phyloP scores from a whole-genome alignment of 2,797 vertebrate genomes.

The Acridotheres tristis region DNA sequence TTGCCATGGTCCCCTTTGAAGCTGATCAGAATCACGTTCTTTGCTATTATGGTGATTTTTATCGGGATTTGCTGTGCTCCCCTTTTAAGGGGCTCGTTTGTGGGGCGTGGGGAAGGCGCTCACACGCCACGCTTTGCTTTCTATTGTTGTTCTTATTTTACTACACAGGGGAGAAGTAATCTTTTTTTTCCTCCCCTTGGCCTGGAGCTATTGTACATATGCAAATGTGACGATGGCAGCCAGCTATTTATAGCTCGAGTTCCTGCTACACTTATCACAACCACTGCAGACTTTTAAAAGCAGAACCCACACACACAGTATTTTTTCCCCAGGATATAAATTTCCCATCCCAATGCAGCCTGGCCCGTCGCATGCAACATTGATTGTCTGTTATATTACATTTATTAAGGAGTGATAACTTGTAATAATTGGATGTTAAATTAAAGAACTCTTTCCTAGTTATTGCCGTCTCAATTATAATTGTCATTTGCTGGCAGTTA shows the following conservation, averaged over 20 bases:
- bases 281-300: constrained; percentile 75
- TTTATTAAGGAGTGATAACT: constrained; percentile 99
- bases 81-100: constrained; percentile 23
- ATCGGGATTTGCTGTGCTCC: constrained; percentile 43
- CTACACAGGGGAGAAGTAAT: constrained; percentile 58
- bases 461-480: constrained; percentile 99
- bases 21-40: constrained; percentile 44
- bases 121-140: constrained; percentile 10
- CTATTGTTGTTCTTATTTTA: constrained; percentile 50
- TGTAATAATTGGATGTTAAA: constrained; percentile 99
- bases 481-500: constrained; percentile 97
- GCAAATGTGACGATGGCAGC: constrained; percentile 78
- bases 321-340: constrained; percentile 81
- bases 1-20: background rate
- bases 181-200: constrained; percentile 66
- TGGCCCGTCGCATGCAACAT: constrained; percentile 93
- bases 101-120: constrained; percentile 23
- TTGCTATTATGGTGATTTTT: constrained; percentile 48
- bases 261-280: constrained; percentile 77
- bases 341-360: constrained; percentile 81
- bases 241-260: constrained; percentile 79
- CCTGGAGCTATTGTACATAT: constrained; percentile 82
- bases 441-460: constrained; percentile 97
- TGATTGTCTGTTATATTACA: constrained; percentile 99
- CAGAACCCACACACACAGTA: constrained; percentile 63